Conservation (phyloP, 2,797 vertebrate genomes). For the Pangasius krempfi region DNA sequence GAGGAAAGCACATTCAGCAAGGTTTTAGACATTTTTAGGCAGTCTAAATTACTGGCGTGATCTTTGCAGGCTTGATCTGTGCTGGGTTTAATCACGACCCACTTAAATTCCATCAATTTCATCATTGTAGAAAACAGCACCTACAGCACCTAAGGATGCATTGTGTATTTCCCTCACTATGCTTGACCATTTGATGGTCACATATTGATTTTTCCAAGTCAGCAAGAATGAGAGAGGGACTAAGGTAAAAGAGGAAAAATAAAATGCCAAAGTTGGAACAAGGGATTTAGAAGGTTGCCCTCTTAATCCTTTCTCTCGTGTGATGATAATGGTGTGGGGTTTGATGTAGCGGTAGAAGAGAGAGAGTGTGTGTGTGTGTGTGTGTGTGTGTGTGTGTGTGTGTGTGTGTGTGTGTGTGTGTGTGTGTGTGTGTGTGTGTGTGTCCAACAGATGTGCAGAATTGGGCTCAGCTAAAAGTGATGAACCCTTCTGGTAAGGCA, state of each 20-base stretch:
- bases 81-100: conserved; percentile 28
- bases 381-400: conserved; percentile 19
- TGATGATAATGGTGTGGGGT: conserved; percentile 43
- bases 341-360: conserved; percentile 26
- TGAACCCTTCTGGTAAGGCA: conserved; percentile 68
- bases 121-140: conserved; percentile 34
- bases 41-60: neutral
- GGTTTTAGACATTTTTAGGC: neutral
- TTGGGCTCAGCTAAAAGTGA: conserved; percentile 58
- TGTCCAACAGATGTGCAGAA: conserved; percentile 24
- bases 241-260: conserved; percentile 2
- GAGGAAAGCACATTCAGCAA: neutral
- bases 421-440: conserved; percentile 22
- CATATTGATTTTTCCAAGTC: conserved; percentile 47
- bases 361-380: conserved; percentile 28
- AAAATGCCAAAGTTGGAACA: conserved; percentile 41
- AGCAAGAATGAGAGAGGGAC: conserved; percentile 19
- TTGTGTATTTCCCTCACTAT: conserved; percentile 16
- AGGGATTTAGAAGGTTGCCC: conserved; percentile 34
- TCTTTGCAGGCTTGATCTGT: neutral
- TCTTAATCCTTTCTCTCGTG: conserved; percentile 20
- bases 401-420: conserved; percentile 33
- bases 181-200: conserved; percentile 40
- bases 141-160: conserved; percentile 24
- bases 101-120: conserved; percentile 26